phyloP scores from a whole-genome alignment of 2,888 invertebrate species.

The Acanthosepion esculentum region DNA sequence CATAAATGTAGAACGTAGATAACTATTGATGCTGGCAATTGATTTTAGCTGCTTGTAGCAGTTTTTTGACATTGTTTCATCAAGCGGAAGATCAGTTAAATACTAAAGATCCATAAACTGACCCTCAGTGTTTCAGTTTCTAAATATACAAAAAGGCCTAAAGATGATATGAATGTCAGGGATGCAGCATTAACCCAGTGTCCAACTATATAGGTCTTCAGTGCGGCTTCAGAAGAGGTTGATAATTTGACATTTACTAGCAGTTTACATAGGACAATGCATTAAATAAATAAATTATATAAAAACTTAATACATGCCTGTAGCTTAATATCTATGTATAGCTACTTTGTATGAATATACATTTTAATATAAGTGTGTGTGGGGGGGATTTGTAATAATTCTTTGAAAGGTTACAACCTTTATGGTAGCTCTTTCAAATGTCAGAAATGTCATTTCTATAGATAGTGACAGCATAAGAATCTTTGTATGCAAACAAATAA shows the following conservation, averaged over 20 bases:
- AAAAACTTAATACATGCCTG: neutral
- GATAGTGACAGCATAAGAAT: neutral
- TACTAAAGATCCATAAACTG: neutral
- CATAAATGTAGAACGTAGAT: too few relatives aligned
- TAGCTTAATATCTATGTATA: neutral
- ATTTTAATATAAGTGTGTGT: neutral
- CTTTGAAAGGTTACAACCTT: neutral
- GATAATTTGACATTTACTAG: neutral
- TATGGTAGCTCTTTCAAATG: neutral
- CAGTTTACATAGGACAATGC: neutral
- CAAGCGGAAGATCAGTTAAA: too few relatives aligned
- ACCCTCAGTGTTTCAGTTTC: neutral
- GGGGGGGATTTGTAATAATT: too few relatives aligned
- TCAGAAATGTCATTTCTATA: neutral
- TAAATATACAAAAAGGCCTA: neutral
- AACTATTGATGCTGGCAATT: too few relatives aligned
- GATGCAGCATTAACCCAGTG: neutral
- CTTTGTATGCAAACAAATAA: neutral
- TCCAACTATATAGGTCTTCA: neutral
- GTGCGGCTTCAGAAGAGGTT: neutral
- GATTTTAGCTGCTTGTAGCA: too few relatives aligned
- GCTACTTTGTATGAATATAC: neutral
- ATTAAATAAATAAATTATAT: neutral
- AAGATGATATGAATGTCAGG: neutral
- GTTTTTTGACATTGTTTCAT: too few relatives aligned